A percentile compares a stretch with the other conserved stretches of the same genome.
phyloP scores from a whole-genome alignment of 2,113 vertebrate genomes.

The Epinephelus lanceolatus region DNA sequence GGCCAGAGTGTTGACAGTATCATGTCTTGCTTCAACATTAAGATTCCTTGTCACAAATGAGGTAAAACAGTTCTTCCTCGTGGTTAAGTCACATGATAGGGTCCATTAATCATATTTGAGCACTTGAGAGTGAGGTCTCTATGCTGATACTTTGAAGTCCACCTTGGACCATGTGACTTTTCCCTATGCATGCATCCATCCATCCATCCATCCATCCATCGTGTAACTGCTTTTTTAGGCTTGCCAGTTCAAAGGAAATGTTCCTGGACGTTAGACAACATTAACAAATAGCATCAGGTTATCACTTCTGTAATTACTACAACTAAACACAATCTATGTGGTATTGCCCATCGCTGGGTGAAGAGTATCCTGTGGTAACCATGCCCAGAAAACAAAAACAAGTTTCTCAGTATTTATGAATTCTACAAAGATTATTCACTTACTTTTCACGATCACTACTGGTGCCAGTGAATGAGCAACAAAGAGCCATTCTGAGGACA shows the following conservation, averaged over 20 bases:
- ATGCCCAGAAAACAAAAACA: background rate
- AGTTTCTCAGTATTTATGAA: background rate
- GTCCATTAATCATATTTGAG: background rate
- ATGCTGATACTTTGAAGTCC: background rate
- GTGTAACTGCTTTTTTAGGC: background rate
- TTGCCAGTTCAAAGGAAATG: background rate
- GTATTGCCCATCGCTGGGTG: background rate
- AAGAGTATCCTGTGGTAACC: background rate
- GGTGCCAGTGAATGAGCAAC: slow-evolving; percentile 43
- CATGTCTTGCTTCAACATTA: slow-evolving; percentile 1
- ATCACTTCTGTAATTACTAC: background rate
- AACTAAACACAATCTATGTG: background rate
- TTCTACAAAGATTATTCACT: slow-evolving; percentile 32
- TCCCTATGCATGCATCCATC: background rate
- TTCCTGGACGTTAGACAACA: background rate
- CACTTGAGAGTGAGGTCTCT: slow-evolving; percentile 11
- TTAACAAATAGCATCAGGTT: background rate
- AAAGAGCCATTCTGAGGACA: slow-evolving; percentile 83
- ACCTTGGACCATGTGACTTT: background rate
- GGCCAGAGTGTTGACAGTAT: slow-evolving; percentile 4
- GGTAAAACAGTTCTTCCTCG: slow-evolving; percentile 9
- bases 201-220: background rate
- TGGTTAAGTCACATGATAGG: slow-evolving; percentile 23
- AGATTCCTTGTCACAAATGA: slow-evolving; percentile 33
- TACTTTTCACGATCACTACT: slow-evolving; percentile 70